Base-by-base conservation (phyloP, 2,797 vertebrate genomes). In the Pachyuromys duprasi region DNA sequence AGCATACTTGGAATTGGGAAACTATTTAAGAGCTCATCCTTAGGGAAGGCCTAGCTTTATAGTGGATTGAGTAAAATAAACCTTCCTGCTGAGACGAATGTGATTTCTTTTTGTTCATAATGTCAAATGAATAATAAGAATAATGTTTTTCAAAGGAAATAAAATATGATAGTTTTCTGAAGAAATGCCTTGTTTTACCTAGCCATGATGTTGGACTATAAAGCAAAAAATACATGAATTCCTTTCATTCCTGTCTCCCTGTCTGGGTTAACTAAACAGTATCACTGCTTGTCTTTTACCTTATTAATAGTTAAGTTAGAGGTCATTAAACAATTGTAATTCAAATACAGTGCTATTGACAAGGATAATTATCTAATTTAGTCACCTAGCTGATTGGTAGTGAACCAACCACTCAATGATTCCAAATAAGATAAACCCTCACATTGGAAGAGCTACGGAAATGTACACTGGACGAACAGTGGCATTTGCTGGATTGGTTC, bases 21-120 rank as follows among this genome's bases (percentile, higher is more conserved):
- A 33, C 5, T 20, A 24, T 24, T 39, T 75, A 65, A 0, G 1
- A 2, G 28, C 9, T 83, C 5, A 49, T 83, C 26, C 17, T 9
- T 83, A 9, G 65, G 39, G 18, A 65, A 83, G 17, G 12, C 2
- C 8, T 42, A 63, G 28, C 2, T 63, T 45, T 65, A 45, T 17
- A 45, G 28, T 65, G 28, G 6, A 31, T 45, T 33, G 36, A 11
- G 31, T 3, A 33, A 84, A 84, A 84, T 20, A 31, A 65, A 45
- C 28, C 8, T 3, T 49, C 39, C 42, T 49, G 33, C 31, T n/a
- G 18, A 49, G 17, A 84, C 1, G 3, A 22, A 22, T 49, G 62
- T 26, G 8, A 49, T 67, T 49, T 42, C 97, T 82, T 80, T 67
- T 15, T 91, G 6, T 88, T 88, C 78, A 62, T 7, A 93, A 70